Evolutionary conservation across 2,888 invertebrate species (phyloP).

Genomic region (Patella pellucida): DNA sequence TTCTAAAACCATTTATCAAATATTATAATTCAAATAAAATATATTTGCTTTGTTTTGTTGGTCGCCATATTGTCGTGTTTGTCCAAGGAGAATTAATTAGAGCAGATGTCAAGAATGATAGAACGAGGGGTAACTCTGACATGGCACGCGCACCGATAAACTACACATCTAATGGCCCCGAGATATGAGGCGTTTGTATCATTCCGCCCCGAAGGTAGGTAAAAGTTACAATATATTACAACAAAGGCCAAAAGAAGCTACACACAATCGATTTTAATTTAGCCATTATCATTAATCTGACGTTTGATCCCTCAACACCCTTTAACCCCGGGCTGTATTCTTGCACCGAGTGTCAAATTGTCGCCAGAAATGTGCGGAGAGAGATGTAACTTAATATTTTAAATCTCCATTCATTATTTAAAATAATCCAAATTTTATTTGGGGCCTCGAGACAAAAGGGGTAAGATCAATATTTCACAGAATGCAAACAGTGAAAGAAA

Average conservation of each 20-base stretch:
- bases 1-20: neutral
- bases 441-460: too few relatives aligned
- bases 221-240: neutral
- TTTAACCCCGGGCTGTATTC: neutral
- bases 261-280: slow-evolving; percentile 7
- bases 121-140: neutral
- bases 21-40: slow-evolving; percentile 8
- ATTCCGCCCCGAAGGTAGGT: neutral
- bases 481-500: too few relatives aligned
- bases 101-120: slow-evolving; percentile 9
- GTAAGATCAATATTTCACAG: too few relatives aligned
- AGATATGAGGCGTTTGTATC: neutral
- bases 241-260: neutral
- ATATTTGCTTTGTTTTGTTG: slow-evolving; percentile 12
- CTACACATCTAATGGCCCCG: neutral
- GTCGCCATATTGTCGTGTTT: slow-evolving; percentile 9
- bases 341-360: neutral
- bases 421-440: too few relatives aligned
- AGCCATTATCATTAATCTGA: neutral
- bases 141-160: slow-evolving; percentile 7
- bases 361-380: neutral
- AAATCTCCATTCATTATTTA: too few relatives aligned
- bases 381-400: too few relatives aligned
- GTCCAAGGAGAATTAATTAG: slow-evolving; percentile 5
- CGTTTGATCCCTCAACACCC: slow-evolving; percentile 8